These are phyloP conservation scores for Natator depressus DNA, from an alignment of 2,113 vertebrate genomes.

Conservation along the genomic window DNA sequence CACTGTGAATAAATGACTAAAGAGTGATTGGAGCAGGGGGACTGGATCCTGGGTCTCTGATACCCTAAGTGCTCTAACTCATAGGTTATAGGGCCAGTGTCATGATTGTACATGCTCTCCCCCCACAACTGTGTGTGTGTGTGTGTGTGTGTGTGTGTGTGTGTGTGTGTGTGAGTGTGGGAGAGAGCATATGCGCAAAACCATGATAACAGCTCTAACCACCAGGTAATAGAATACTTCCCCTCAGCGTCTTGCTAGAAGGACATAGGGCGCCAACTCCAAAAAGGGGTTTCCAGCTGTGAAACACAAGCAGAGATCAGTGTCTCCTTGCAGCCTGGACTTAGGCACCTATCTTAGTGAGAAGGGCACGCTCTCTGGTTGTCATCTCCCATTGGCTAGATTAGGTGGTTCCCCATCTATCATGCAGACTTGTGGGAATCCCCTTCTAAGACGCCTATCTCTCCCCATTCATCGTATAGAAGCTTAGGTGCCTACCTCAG, in stretches of 20 bases:
- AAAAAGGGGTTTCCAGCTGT: neutral
- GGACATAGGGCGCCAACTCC: neutral
- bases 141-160: neutral
- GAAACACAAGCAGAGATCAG: neutral
- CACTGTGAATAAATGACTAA: neutral
- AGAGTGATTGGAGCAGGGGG: neutral
- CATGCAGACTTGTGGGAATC: neutral
- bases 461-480: neutral
- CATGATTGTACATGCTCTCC: neutral
- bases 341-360: too few species aligned
- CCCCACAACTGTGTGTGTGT: neutral
- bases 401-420: neutral
- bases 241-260: neutral
- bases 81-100: neutral
- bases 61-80: neutral
- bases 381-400: neutral
- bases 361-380: too few species aligned
- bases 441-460: neutral
- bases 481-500: neutral
- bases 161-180: neutral
- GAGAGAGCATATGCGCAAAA: neutral
- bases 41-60: neutral
- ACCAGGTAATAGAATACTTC: neutral
- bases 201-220: neutral
- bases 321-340: too few species aligned